A percentile compares a stretch with the other conserved stretches of the same genome.
phyloP scores from a whole-genome alignment of 2,888 invertebrate genomes.

The Agelastica alni region DNA sequence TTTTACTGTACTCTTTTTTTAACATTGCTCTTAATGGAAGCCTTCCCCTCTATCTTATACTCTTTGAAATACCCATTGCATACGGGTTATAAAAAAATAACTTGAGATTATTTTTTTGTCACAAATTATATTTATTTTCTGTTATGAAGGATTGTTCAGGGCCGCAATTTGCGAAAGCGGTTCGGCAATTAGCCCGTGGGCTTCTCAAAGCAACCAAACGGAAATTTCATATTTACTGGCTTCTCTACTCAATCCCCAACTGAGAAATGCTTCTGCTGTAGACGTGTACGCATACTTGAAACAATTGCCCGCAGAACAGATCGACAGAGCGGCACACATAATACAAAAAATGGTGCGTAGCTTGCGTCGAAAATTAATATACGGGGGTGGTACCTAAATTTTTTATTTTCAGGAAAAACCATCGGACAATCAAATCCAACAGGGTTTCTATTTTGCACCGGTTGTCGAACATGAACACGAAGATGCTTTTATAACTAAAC shows the following conservation, averaged over 20 bases:
- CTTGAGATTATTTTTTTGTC: no score
- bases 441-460: conserved; percentile 38
- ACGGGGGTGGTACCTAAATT: no score
- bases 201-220: conserved; percentile 45
- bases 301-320: conserved; percentile 32
- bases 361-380: no score
- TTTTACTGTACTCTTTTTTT: no score
- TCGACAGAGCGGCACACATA: conserved; percentile 33
- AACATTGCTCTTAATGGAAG: no score
- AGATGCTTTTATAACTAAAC: conserved; percentile 34
- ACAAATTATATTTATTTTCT: no score
- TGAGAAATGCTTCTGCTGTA: conserved; percentile 32
- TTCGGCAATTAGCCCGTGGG: conserved; percentile 49
- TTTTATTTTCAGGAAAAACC: conserved; percentile 29
- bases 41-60: no score
- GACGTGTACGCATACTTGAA: conserved; percentile 35
- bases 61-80: no score
- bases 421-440: conserved; percentile 29
- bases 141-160: conserved; percentile 44
- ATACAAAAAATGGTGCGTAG: conserved; percentile 23
- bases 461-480: conserved; percentile 34
- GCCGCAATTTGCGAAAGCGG: conserved; percentile 51
- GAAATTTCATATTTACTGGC: conserved; percentile 41
- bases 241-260: conserved; percentile 38
- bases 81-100: no score